A percentile compares a stretch with the other conserved stretches of the same genome.
phyloP scores from a whole-genome alignment of 2,888 invertebrate genomes.

The Rutpela maculata region DNA sequence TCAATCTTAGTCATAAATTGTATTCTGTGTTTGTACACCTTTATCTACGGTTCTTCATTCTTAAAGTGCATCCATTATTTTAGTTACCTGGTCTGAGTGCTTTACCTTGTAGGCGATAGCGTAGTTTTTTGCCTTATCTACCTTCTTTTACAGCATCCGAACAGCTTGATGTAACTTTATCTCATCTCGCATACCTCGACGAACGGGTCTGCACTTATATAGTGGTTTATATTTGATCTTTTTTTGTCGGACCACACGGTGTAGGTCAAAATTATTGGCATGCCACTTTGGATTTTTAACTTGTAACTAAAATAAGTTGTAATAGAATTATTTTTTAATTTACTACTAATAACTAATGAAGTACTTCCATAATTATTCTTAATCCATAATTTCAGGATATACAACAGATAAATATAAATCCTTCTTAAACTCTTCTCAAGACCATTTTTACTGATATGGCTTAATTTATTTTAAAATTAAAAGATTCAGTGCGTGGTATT shows the following conservation, averaged over 20 bases:
- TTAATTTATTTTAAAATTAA: too few relatives aligned
- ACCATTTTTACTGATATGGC: too few relatives aligned
- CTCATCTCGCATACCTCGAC: conserved; percentile 20
- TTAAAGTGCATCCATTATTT: conserved; percentile 59
- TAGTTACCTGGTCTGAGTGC: conserved; percentile 66
- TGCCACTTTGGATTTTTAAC: conserved; percentile 4
- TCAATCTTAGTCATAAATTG: conserved; percentile 33
- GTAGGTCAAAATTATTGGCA: conserved; percentile 29
- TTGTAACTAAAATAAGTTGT: background rate
- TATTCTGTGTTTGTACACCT: conserved; percentile 40
- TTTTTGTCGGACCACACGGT: conserved; percentile 34
- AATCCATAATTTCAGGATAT: too few relatives aligned
- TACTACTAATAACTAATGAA: too few relatives aligned
- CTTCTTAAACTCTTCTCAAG: too few relatives aligned
- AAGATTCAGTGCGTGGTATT: too few relatives aligned
- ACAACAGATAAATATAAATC: too few relatives aligned
- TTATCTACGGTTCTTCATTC: conserved; percentile 59
- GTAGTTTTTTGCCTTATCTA: conserved; percentile 63
- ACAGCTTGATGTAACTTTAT: conserved; percentile 31
- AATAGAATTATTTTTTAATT: too few relatives aligned
- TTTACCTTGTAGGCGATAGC: conserved; percentile 68
- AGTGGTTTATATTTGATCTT: conserved; percentile 47
- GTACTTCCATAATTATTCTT: too few relatives aligned
- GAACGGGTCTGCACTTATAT: conserved; percentile 49
- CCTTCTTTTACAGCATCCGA: conserved; percentile 38